Evolutionary conservation across 1,140 invertebrate species (phyloP).

Genomic region (Melipona quadrifasciata): DNA sequence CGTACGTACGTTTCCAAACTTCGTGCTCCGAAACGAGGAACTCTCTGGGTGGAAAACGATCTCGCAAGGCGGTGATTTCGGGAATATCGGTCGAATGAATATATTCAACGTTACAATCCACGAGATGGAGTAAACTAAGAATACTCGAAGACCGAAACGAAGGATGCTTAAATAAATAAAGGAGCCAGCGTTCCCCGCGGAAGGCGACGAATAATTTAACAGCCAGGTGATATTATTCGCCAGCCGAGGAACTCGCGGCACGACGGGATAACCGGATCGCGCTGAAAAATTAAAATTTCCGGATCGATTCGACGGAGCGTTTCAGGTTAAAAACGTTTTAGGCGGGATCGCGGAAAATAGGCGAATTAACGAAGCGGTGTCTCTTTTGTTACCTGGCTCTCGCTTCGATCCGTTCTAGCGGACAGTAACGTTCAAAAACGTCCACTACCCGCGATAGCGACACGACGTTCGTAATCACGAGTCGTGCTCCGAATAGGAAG

Average conservation of each 20-base stretch:
- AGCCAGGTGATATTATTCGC: background rate
- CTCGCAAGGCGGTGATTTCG: background rate
- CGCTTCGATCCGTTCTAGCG: background rate
- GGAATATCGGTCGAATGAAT: background rate
- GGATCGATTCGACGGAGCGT: background rate
- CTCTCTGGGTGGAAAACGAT: background rate
- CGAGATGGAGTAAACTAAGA: background rate
- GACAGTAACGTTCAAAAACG: background rate
- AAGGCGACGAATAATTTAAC: background rate
- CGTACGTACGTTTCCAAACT: background rate
- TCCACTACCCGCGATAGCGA: background rate
- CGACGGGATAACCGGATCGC: no score
- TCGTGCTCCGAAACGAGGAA: background rate
- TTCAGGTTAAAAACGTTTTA: no score
- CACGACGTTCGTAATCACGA: background rate
- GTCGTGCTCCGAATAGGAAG: conserved; percentile 7
- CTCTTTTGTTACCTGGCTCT: no score
- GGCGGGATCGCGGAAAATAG: background rate
- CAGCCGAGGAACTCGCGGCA: no score
- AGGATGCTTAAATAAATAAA: background rate
- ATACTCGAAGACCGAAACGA: background rate
- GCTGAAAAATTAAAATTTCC: background rate
- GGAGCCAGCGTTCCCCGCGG: no score
- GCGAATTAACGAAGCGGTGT: background rate
- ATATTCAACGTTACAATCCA: background rate